A percentile compares a stretch with the other conserved stretches of the same genome.
phyloP scores from a whole-genome alignment of 2,113 vertebrate genomes.

The Muntiacus reevesi region DNA sequence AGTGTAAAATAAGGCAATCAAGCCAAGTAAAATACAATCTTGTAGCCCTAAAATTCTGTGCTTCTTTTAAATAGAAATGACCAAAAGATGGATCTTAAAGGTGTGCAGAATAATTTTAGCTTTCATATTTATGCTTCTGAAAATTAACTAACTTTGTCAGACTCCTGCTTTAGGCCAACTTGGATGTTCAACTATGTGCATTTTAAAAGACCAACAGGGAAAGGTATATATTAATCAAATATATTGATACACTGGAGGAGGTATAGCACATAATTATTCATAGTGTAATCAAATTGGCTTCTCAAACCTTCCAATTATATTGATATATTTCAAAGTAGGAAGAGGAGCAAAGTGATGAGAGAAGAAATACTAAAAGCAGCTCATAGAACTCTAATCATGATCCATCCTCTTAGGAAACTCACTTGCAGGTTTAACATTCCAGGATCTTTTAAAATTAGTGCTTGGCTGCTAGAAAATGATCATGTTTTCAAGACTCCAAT shows the following conservation, averaged over 20 bases:
- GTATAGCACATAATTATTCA: neutral
- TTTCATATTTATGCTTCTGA: neutral
- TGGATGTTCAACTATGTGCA: neutral
- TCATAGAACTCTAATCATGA: neutral
- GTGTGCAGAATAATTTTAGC: neutral
- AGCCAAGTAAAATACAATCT: neutral
- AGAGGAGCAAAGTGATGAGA: neutral
- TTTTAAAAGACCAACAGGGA: constrained; percentile 8
- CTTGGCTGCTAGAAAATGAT: constrained; percentile 14
- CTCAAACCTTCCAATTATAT: neutral
- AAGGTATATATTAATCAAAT: neutral
- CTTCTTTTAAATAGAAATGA: constrained; percentile 48
- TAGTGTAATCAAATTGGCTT: neutral
- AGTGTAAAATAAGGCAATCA: neutral
- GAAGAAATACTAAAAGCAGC: neutral
- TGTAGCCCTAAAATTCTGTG: neutral
- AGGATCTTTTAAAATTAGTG: neutral
- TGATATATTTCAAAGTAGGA: neutral
- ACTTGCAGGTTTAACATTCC: neutral
- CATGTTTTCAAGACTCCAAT: neutral
- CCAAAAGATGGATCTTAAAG: neutral
- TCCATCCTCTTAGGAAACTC: neutral
- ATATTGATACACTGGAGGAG: neutral
- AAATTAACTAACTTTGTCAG: neutral
- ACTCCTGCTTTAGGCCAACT: neutral